A percentile compares a stretch with the other conserved stretches of the same genome.
Evolutionary conservation across 2,888 invertebrate species (phyloP).

Genomic region (Galeruca laticollis): DNA sequence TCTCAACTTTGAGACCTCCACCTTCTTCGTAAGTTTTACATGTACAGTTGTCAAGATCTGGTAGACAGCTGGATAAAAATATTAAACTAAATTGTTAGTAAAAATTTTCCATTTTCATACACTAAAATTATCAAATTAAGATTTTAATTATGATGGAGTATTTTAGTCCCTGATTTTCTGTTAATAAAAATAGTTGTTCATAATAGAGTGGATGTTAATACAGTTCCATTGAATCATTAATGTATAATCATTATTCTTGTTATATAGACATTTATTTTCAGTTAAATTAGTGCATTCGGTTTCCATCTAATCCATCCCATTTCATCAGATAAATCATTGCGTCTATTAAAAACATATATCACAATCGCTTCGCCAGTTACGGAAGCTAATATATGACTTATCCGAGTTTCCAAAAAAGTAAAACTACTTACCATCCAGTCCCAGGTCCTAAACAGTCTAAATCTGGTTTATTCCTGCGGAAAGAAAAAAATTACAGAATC

Average conservation of each 20-base stretch:
- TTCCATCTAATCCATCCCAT: neutral
- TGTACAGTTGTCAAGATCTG: slow-evolving; percentile 38
- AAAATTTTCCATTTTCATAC: too few relatives aligned
- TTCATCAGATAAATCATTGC: neutral
- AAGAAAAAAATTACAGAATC: slow-evolving; percentile 28
- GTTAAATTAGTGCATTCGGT: neutral
- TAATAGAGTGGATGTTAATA: too few relatives aligned
- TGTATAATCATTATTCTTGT: too few relatives aligned
- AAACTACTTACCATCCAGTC: slow-evolving; percentile 60
- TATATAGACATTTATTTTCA: neutral
- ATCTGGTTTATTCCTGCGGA: slow-evolving; percentile 59
- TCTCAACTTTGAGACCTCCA: slow-evolving; percentile 42
- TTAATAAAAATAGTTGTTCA: too few relatives aligned
- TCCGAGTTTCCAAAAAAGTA: neutral
- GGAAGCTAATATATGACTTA: slow-evolving; percentile 9
- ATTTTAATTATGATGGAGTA: too few relatives aligned
- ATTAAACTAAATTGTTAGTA: neutral
- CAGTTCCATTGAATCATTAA: too few relatives aligned
- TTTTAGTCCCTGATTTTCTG: too few relatives aligned
- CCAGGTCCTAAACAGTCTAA: slow-evolving; percentile 65
- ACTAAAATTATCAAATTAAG: too few relatives aligned
- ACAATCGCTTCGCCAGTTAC: neutral
- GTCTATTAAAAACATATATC: slow-evolving; percentile 15
- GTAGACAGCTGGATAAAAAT: slow-evolving; percentile 44
- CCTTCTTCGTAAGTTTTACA: slow-evolving; percentile 47